Base-by-base conservation (phyloP, 2,888 invertebrate species). In the Frankliniella intonsa region DNA sequence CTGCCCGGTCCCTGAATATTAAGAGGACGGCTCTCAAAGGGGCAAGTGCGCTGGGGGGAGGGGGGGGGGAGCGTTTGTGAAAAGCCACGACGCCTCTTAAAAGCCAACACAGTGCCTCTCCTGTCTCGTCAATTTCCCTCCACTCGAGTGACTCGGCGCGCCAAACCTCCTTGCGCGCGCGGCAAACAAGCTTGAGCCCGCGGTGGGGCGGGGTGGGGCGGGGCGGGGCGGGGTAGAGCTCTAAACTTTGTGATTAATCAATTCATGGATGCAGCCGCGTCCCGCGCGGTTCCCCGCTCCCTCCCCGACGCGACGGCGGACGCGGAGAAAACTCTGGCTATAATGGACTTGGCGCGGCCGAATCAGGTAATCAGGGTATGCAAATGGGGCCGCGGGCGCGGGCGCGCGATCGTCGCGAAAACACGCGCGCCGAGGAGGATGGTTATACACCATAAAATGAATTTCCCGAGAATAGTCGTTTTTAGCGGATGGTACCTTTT, bases 191-290 rank as follows among this genome's bases (percentile, higher is more conserved):
- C 38, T 38, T 38, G 38, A 38, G 38, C 38, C 38, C 55, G 55
- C 12, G 55, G 55, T 12, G 11, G 3, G 69, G 11, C 22, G 69
- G 25, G 69, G 11, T 1, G 69, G 69, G 9, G 69, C 69, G 9
- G 69, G 12, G 69, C 9, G 22, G 22, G 11, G 25, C 69, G 69
- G 22, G 22, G 62, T 55, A 8, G 55, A 2, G 62, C 11, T 12
- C 69, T 22, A 76, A 76, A 76, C 69, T 76, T 76, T 25, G 22
- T 76, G 69, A 76, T 76, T 76, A 76, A 76, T 76, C 69, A 76
- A 76, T 76, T 76, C 69, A 76, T 76, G 69, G 69, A 76, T 76
- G 69, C 69, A 22, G 12, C 7, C 25, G 12, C 38, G 69, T 25
- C 69, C 69, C 69, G 25, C n/a, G 11, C 22, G 11, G 69, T n/a